Base-by-base conservation (phyloP, 2,113 vertebrate species). In the Triplophysa siluroides region DNA sequence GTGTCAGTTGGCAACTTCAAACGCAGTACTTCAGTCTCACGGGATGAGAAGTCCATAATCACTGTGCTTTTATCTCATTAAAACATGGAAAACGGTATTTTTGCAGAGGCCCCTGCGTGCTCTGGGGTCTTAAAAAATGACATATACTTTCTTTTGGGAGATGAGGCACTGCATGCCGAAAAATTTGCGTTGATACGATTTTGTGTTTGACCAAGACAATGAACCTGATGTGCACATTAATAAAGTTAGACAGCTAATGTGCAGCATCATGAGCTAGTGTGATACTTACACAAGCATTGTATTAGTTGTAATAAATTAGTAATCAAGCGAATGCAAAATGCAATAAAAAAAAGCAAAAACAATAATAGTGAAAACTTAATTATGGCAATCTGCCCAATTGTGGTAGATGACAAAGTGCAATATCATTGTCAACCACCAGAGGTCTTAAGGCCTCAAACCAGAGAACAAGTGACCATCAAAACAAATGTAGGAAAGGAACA, bases 1-100 rank as follows among this genome's bases (percentile, higher is more conserved):
- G 63, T 70, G 64, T 78, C 74, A 78, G 68, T 78, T 76, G 79
- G 64, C 23, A 12, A 84, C 79, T 69, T 84, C 74, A 84, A 84
- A 84, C 61, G 18, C 65, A 21, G 4, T 56, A 58, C 54, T 67
- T 74, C 47, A 41, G 78, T 80, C 78, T 70, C 63, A 72, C 63
- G 78, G 79, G 84, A 84, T 64, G 33, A 79, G 33, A 52, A 78
- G 60, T 58, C 85, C 75, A 78, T 78, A 76, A 73, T 41, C 61
- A 63, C 77, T 60, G 45, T 1, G 60, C 85, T 85, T 78, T 78
- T 45, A 78, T 68, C 76, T 68, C 23, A 23, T 68, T 50, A 21
- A 78, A 68, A 78, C 67, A 43, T 82, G 84, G 80, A 86, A 75
- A 88, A 45, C 23, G 61, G 41, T 54, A 11, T 71, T 56, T 75